Percentiles rank a stretch among this genome's conserved stretches.
Evolutionary conservation across 2,113 vertebrate genomes (phyloP).

Genomic region (Chitala chitala): DNA sequence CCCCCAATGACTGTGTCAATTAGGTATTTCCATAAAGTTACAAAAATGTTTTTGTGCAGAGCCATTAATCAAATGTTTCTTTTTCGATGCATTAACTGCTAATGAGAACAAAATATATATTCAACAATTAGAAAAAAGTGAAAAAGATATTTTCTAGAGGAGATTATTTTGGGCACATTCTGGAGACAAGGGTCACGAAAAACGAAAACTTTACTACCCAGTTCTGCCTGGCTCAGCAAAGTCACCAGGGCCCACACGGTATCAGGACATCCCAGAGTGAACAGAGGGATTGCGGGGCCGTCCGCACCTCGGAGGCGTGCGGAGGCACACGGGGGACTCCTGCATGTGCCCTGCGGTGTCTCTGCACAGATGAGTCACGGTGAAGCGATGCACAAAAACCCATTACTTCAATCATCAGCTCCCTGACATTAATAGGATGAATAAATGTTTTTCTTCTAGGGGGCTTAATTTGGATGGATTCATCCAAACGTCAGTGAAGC

Average conservation of each 20-base stretch:
- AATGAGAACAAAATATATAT: not conserved
- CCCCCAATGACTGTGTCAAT: not conserved
- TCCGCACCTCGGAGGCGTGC: conserved; percentile 1
- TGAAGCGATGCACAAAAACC: conserved; percentile 45
- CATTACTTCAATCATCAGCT: conserved; percentile 56
- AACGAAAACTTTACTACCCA: not conserved
- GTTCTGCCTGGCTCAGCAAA: too few relatives aligned
- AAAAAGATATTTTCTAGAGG: not conserved
- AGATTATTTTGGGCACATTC: too few relatives aligned
- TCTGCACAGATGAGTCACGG: conserved; percentile 48
- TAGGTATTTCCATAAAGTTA: not conserved
- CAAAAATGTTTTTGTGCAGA: conserved; percentile 2
- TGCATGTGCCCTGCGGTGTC: conserved; percentile 52
- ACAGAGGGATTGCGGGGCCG: not conserved
- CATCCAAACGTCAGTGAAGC: conserved; percentile 53
- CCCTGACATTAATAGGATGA: conserved; percentile 61
- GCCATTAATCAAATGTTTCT: not conserved
- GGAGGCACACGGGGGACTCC: not conserved
- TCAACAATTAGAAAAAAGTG: not conserved
- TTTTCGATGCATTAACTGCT: not conserved
- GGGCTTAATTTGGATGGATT: conserved; percentile 59
- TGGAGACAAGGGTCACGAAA: not conserved
- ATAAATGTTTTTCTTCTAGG: conserved; percentile 57
- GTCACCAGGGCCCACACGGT: not conserved
- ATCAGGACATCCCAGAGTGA: not conserved